phyloP scores from a whole-genome alignment of 2,888 invertebrate species.

The Chironomus riparius region DNA sequence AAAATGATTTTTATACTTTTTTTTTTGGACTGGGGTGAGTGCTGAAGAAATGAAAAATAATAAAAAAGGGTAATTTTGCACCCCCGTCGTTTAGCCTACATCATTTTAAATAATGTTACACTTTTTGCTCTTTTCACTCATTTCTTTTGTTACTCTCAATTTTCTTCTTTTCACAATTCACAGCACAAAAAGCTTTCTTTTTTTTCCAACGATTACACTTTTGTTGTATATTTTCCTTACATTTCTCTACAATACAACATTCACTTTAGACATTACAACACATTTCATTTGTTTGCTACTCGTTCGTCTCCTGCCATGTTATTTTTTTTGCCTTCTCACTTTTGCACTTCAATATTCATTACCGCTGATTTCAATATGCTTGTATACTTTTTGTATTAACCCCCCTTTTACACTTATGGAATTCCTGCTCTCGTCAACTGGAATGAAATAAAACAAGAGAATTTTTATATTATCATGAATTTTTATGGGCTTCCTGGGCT shows the following conservation, averaged over 20 bases:
- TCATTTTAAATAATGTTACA: constrained; percentile 22
- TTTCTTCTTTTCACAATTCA: background rate
- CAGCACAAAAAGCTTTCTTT: background rate
- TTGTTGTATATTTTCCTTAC: background rate
- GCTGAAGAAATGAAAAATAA: background rate
- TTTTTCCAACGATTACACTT: background rate
- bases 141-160: background rate
- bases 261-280: background rate
- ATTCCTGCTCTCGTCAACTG: background rate
- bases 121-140: background rate
- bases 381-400: no score
- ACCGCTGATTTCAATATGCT: no score
- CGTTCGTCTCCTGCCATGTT: background rate
- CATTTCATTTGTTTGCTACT: background rate
- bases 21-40: background rate
- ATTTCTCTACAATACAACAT: background rate
- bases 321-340: background rate
- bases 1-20: background rate
- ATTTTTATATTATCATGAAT: background rate
- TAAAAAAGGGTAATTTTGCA: constrained; percentile 9
- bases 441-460: background rate
- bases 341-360: no score
- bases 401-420: background rate
- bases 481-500: background rate
- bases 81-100: constrained; percentile 20